Percentiles rank a stretch among this genome's conserved stretches.
Conservation (phyloP, 2,888 invertebrate genomes). For the Eupithecia vulgata region DNA sequence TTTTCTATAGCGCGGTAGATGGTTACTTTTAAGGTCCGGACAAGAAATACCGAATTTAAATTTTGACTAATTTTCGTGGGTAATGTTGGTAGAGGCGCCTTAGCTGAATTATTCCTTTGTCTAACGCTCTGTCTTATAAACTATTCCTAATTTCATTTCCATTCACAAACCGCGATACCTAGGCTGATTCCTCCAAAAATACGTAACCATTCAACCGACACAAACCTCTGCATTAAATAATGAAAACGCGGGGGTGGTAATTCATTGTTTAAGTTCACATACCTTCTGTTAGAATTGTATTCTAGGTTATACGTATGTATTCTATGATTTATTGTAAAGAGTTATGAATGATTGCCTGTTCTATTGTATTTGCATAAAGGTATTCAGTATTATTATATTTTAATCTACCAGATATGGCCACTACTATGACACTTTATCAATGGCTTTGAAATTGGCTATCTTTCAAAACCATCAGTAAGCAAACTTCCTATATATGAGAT, state of each 20-base stretch:
- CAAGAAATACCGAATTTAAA: too few relatives aligned
- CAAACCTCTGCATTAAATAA: not conserved
- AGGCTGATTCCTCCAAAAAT: constrained; percentile 1
- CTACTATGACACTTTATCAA: too few relatives aligned
- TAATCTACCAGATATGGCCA: too few relatives aligned
- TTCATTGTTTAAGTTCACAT: not conserved
- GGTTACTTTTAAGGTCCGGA: too few relatives aligned
- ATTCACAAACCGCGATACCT: not conserved
- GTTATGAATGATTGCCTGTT: not conserved
- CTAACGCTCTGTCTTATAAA: too few relatives aligned
- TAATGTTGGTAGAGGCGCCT: too few relatives aligned
- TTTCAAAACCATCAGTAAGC: too few relatives aligned
- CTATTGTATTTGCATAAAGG: not conserved
- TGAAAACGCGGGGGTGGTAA: not conserved
- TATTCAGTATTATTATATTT: not conserved
- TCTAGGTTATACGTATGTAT: not conserved
- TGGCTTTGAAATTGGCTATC: too few relatives aligned
- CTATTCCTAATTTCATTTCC: not conserved
- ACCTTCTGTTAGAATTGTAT: not conserved
- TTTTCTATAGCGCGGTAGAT: too few relatives aligned
- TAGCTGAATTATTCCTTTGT: too few relatives aligned
- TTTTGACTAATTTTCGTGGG: too few relatives aligned
- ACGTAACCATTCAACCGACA: not conserved
- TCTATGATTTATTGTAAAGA: not conserved
- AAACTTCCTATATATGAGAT: not conserved